phyloP scores from a whole-genome alignment of 2,797 vertebrate genomes.

The Pantherophis alleghaniensis region DNA sequence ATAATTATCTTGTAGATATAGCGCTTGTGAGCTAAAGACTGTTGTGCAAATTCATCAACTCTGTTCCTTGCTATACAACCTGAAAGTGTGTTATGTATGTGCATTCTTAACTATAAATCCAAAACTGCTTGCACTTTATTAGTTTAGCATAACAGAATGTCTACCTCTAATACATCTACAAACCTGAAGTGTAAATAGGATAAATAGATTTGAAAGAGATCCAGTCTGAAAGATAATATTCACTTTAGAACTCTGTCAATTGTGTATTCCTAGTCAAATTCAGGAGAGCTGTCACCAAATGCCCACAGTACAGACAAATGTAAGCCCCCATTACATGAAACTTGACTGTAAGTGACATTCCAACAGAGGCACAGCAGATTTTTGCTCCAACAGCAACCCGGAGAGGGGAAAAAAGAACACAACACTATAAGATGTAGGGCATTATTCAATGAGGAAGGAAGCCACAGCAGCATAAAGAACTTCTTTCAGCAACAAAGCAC shows the following conservation, averaged over 20 bases:
- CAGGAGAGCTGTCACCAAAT: background rate
- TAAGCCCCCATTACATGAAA: background rate
- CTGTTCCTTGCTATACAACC: background rate
- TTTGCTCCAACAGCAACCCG: background rate
- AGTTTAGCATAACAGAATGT: background rate
- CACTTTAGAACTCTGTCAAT: background rate
- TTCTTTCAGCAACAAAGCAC: conserved; percentile 45
- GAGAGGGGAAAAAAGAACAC: background rate
- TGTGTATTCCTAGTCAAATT: background rate
- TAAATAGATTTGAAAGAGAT: background rate
- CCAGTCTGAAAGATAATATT: background rate
- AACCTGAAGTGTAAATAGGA: background rate
- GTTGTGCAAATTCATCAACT: background rate
- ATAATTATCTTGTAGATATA: background rate
- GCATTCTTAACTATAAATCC: background rate
- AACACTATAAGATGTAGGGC: background rate
- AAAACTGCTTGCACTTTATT: background rate
- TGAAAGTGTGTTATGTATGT: background rate
- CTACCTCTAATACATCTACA: background rate
- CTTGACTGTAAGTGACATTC: background rate
- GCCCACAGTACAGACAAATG: background rate
- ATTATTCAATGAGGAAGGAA: conserved; percentile 43
- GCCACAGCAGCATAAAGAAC: conserved; percentile 56
- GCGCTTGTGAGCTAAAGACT: background rate
- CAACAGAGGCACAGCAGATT: background rate